Evolutionary conservation across 1,140 invertebrate genomes (phyloP).

Genomic region (Apis dorsata): DNA sequence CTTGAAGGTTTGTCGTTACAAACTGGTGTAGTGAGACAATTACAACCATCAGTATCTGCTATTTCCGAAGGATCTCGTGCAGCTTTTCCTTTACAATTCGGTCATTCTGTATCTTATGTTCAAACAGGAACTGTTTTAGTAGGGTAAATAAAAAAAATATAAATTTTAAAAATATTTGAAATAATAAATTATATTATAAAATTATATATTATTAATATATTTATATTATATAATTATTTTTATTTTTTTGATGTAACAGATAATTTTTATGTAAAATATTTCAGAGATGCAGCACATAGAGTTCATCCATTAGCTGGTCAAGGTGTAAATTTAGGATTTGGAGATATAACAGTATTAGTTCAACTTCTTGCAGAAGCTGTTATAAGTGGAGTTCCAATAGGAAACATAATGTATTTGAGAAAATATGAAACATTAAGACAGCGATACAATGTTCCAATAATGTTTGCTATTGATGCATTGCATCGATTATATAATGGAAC

Average conservation of each 20-base stretch:
- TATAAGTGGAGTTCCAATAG: constrained; percentile 85
- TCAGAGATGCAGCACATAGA: constrained; percentile 96
- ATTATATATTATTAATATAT: constrained; percentile 1
- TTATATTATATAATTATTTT: constrained; percentile 17
- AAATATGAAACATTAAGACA: constrained; percentile 93
- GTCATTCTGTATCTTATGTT: constrained; percentile 93
- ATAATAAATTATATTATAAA: not conserved
- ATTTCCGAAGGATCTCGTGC: constrained; percentile 87
- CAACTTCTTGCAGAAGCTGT: constrained; percentile 85
- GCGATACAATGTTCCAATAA: constrained; percentile 92
- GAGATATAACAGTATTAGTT: constrained; percentile 90
- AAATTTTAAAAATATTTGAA: constrained; percentile 7
- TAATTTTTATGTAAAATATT: constrained; percentile 53
- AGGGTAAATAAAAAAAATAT: constrained; percentile 82
- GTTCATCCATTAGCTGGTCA: constrained; percentile 98
- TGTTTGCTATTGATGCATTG: constrained; percentile 92
- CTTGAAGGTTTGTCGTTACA: constrained; percentile 77
- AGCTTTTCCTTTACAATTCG: constrained; percentile 94
- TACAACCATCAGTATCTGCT: constrained; percentile 88
- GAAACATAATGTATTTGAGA: constrained; percentile 84
- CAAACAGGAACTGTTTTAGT: constrained; percentile 87
- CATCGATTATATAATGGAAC: constrained; percentile 91
- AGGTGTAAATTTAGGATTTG: constrained; percentile 98
- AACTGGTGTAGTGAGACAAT: constrained; percentile 81
- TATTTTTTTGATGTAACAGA: not conserved